Evolutionary conservation across 2,797 vertebrate genomes (phyloP), one percentile per base, ranked within the genome.

Genomic region (Knipowitschia caucasica): DNA sequence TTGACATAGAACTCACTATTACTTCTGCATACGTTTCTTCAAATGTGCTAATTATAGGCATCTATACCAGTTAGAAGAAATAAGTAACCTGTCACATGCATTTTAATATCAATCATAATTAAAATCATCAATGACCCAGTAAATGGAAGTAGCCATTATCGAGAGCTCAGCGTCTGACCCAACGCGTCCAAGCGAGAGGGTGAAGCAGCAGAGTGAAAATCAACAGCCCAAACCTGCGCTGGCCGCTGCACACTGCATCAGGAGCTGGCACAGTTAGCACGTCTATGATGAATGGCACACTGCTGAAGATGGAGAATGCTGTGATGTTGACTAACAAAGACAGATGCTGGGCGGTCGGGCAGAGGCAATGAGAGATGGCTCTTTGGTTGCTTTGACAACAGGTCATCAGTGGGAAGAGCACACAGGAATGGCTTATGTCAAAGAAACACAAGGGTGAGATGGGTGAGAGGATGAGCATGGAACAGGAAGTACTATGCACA

Each of bases 251-350:
- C 59, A 53, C 54, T 53, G 74, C 56, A 24, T 60, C 72, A 68
- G 75, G 69, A 70, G 69, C 62, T 67, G 81, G 76, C 75, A 72
- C 73, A 64, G 72, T 74, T 63, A 77, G 71, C 54, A 58, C 66
- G 57, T 67, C 71, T 75, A 70, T 82, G 83, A 86, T 79, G 82
- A 80, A 81, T 79, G 76, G 72, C 59, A 52, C 51, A 2, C 17
- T 18, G 49, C 30, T 61, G 68, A 52, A 75, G 72, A 73, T 73
- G 81, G 71, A 77, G 71, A 67, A 59, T 72, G 55, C 63, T 62
- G 31, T 78, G 80, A 75, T 77, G 80, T 71, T 79, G 82, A 81
- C 71, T 84, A 83, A 83, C 80, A 82, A 73, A 85, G 84, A 83
- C 84, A 84, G 83, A 87, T 86, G 83, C 74, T 69, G 40, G 58